Percentiles rank a stretch among this genome's conserved stretches.
These are phyloP conservation scores for Scaptomyza caliginosa DNA, from an alignment of 2,888 invertebrate species.

Conservation along the genomic window DNA sequence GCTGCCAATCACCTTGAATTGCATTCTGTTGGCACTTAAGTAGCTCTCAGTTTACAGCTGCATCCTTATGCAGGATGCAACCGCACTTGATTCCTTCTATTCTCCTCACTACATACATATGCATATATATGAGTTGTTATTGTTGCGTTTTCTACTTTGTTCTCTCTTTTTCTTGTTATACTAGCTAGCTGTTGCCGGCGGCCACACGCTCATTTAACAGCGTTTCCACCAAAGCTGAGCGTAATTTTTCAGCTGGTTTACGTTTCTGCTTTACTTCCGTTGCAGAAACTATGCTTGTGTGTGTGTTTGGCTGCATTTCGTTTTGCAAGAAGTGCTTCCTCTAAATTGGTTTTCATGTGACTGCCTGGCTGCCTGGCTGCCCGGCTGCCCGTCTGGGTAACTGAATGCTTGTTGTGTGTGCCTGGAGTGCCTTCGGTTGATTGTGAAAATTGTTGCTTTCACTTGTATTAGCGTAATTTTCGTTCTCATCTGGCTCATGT, in stretches of 20 bases:
- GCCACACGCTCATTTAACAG: conserved; percentile 71
- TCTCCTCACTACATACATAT: no score
- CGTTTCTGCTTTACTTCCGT: conserved; percentile 27
- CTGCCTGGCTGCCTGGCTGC: background rate
- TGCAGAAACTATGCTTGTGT: conserved; percentile 21
- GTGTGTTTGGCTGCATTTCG: conserved; percentile 9
- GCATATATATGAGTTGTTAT: no score
- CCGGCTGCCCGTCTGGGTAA: no score
- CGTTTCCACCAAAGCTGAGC: no score
- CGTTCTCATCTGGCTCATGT: conserved; percentile 63
- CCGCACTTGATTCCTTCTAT: no score
- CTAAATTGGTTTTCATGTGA: conserved; percentile 54
- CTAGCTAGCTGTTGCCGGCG: conserved; percentile 24
- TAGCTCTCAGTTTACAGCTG: conserved; percentile 27
- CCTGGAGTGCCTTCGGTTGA: background rate
- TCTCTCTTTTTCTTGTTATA: background rate
- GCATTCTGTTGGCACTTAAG: conserved; percentile 56
- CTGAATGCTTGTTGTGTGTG: no score
- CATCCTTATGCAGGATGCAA: no score
- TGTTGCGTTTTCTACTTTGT: no score
- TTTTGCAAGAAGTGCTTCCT: conserved; percentile 23
- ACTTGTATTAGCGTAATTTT: conserved; percentile 67
- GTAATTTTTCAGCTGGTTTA: conserved; percentile 65
- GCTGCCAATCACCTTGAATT: conserved; percentile 63
- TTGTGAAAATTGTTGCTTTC: conserved; percentile 30